Evolutionary conservation across 2,113 vertebrate species (phyloP).

Genomic region (Columba livia): DNA sequence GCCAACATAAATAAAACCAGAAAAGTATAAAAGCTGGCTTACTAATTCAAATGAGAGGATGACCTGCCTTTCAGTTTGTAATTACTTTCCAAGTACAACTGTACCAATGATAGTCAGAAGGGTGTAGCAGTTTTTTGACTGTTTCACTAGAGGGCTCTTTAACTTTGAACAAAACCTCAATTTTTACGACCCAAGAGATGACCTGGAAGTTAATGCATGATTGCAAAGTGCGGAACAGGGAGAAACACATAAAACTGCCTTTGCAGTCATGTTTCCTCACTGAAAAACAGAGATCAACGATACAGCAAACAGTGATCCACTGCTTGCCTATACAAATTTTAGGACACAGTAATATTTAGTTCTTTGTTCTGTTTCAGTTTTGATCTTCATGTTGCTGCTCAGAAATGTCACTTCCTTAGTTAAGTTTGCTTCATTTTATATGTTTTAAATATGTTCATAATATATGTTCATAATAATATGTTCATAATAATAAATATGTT

Average conservation of each 20-base stretch:
- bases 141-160: constrained; percentile 66
- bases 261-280: not conserved
- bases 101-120: not conserved
- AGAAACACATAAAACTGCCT: not conserved
- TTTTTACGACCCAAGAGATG: constrained; percentile 2
- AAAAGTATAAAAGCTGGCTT: not conserved
- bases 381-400: not conserved
- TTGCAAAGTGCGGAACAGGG: not conserved
- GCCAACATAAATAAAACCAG: not conserved
- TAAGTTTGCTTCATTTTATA: not conserved
- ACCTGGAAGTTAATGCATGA: constrained; percentile 63
- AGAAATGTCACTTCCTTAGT: not conserved
- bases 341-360: not conserved
- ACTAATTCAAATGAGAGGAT: not conserved
- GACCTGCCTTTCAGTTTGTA: not conserved
- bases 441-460: too few relatives aligned
- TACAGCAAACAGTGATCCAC: not conserved
- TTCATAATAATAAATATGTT: too few relatives aligned
- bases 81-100: not conserved
- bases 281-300: not conserved
- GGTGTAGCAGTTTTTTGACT: constrained; percentile 33
- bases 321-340: not conserved
- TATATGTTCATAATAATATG: too few relatives aligned
- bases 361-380: not conserved
- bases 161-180: constrained; percentile 56